Percentiles rank a stretch among this genome's conserved stretches.
phyloP scores from a whole-genome alignment of 2,888 invertebrate genomes.

The Boloria selene region DNA sequence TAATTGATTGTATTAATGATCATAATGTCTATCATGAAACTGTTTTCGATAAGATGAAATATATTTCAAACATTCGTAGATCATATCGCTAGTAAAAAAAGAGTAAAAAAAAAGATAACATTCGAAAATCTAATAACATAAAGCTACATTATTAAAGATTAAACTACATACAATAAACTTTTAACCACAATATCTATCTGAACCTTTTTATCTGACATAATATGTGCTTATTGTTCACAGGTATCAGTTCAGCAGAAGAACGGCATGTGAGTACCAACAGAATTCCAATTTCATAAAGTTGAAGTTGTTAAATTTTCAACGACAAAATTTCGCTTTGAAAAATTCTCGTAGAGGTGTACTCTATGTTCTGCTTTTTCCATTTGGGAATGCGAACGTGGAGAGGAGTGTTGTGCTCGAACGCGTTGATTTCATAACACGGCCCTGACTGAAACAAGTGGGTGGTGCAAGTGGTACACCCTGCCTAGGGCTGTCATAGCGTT shows the following conservation, averaged over 20 bases:
- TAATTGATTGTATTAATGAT: no score
- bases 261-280: slow-evolving; percentile 74
- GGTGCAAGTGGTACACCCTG: slow-evolving; percentile 72
- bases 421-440: slow-evolving; percentile 82
- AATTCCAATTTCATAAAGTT: slow-evolving; percentile 54
- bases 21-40: no score
- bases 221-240: slow-evolving; percentile 58
- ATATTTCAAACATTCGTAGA: no score
- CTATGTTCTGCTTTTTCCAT: slow-evolving; percentile 67
- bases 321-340: slow-evolving; percentile 65
- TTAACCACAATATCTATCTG: slow-evolving; percentile 6
- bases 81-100: no score
- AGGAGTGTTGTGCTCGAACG: slow-evolving; percentile 78
- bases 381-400: slow-evolving; percentile 70
- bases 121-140: no score
- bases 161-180: no score
- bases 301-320: slow-evolving; percentile 68
- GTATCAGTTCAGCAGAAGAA: slow-evolving; percentile 80
- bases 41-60: no score
- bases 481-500: slow-evolving; percentile 47
- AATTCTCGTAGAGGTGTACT: slow-evolving; percentile 63
- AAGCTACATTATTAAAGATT: neutral
- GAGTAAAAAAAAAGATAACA: no score
- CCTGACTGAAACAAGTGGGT: slow-evolving; percentile 78
- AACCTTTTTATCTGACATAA: slow-evolving; percentile 40